These are phyloP conservation scores for Pseudorectes ferrugineus DNA, from an alignment of 2,113 vertebrate species.

Conservation along the genomic window DNA sequence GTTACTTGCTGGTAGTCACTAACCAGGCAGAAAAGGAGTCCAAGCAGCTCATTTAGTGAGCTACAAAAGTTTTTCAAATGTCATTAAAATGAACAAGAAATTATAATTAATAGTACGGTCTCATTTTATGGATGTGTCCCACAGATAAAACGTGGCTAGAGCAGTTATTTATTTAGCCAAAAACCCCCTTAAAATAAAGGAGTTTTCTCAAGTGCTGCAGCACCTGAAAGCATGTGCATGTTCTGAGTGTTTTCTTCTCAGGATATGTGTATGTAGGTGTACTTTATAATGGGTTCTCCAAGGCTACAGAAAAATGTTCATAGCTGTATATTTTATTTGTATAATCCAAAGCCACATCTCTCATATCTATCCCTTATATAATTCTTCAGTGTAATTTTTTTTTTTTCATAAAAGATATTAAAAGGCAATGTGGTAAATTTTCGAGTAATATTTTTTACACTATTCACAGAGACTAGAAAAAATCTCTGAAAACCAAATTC, in stretches of 20 bases:
- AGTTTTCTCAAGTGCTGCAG: neutral
- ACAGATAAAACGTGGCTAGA: neutral
- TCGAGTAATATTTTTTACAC: neutral
- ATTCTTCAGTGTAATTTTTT: neutral
- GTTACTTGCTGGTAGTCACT: conserved; percentile 57
- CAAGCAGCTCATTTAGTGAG: conserved; percentile 72
- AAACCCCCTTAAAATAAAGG: neutral
- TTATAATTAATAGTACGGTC: conserved; percentile 28
- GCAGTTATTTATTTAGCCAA: neutral
- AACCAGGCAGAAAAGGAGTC: conserved; percentile 78
- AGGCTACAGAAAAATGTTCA: neutral
- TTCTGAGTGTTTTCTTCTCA: neutral
- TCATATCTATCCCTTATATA: neutral
- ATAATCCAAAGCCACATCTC: neutral
- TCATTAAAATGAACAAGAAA: conserved; percentile 68
- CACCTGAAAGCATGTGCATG: neutral
- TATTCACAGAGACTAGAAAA: neutral
- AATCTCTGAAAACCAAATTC: neutral
- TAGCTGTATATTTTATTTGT: neutral
- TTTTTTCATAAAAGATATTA: neutral
- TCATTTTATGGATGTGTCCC: neutral
- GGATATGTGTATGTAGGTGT: neutral
- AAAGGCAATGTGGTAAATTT: neutral
- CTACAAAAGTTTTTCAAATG: conserved; percentile 69
- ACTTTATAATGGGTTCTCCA: neutral